These are phyloP conservation scores for Thalassoma bifasciatum DNA, from an alignment of 2,113 vertebrate species.

Conservation along the genomic window DNA sequence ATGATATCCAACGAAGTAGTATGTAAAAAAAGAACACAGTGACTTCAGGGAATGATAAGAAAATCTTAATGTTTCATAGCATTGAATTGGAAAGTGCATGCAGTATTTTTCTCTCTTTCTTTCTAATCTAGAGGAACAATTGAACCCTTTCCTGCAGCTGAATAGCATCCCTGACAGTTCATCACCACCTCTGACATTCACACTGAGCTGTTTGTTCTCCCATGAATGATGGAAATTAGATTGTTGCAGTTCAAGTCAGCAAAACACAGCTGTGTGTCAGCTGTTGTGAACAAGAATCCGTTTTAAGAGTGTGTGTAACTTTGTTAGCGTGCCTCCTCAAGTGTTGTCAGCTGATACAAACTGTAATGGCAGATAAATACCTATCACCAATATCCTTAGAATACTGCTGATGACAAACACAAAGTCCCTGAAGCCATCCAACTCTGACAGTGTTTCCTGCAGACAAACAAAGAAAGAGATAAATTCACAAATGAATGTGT, in stretches of 20 bases:
- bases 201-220: constrained; percentile 25
- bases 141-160: constrained; percentile 21
- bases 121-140: constrained; percentile 3
- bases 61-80: neutral
- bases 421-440: constrained; percentile 80
- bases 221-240: constrained; percentile 7
- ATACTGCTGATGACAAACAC: constrained; percentile 81
- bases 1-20: too few species aligned
- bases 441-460: constrained; percentile 68
- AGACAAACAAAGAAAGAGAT: neutral
- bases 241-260: neutral
- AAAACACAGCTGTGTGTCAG: constrained; percentile 1
- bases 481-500: neutral
- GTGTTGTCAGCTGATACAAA: constrained; percentile 4
- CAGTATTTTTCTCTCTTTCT: neutral
- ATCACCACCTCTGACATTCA: constrained; percentile 5
- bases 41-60: neutral
- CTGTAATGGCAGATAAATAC: constrained; percentile 48
- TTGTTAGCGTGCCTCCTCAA: neutral
- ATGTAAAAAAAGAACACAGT: too few species aligned
- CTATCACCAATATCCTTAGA: constrained; percentile 78
- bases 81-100: neutral
- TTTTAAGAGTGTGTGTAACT: constrained; percentile 7
- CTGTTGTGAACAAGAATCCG: constrained; percentile 7
- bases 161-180: neutral